Evolutionary conservation across 2,113 vertebrate species (phyloP).

Genomic region (Amphiprion percula): DNA sequence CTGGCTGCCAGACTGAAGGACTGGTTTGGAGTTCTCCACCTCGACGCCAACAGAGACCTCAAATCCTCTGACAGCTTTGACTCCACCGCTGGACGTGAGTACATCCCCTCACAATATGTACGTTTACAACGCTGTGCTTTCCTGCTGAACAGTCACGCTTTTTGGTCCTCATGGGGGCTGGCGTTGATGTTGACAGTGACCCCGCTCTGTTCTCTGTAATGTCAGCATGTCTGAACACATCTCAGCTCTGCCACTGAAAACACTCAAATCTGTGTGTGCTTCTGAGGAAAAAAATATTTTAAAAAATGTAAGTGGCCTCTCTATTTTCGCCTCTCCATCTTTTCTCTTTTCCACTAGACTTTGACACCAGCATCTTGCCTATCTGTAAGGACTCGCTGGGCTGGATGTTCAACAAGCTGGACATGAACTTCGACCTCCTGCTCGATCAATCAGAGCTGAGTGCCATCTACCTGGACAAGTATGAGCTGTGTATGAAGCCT

Average conservation of each 20-base stretch:
- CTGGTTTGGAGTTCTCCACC: constrained; percentile 95
- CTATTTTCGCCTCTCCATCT: background rate
- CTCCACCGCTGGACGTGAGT: constrained; percentile 90
- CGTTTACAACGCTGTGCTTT: constrained; percentile 2
- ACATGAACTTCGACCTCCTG: constrained; percentile 98
- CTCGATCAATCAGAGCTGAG: constrained; percentile 96
- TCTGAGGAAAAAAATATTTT: background rate
- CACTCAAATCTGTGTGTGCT: constrained; percentile 13
- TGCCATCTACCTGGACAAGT: constrained; percentile 96
- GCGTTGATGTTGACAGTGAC: constrained; percentile 62
- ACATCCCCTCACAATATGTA: background rate
- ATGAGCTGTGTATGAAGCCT: constrained; percentile 95
- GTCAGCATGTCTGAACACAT: constrained; percentile 62
- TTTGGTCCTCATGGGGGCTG: constrained; percentile 30
- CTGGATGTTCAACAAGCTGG: constrained; percentile 99
- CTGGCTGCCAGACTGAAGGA: constrained; percentile 94
- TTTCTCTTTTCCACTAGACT: constrained; percentile 76
- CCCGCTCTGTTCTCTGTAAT: constrained; percentile 53
- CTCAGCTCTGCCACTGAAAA: constrained; percentile 17
- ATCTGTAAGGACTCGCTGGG: constrained; percentile 98
- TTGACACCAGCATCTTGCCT: constrained; percentile 97
- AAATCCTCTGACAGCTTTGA: constrained; percentile 89
- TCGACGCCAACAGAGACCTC: constrained; percentile 93
- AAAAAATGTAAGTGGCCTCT: background rate
- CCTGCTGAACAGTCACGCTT: constrained; percentile 39